phyloP scores from a whole-genome alignment of 2,113 vertebrate species.

The Procapra przewalskii region DNA sequence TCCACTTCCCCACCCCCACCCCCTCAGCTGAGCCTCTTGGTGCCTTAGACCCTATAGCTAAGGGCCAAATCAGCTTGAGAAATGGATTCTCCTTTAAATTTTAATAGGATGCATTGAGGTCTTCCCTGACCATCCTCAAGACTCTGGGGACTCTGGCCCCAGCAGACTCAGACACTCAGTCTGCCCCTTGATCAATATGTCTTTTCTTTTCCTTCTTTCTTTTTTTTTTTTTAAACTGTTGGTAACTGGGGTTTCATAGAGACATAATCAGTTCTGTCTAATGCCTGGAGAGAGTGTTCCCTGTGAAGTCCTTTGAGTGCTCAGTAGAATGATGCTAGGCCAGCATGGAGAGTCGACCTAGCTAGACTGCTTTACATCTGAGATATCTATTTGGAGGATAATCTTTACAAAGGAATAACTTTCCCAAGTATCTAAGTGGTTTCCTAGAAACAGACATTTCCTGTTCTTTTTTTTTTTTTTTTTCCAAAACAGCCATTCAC shows the following conservation, averaged over 20 bases:
- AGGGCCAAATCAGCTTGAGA: not conserved
- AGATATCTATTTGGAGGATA: not conserved
- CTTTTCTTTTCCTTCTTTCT: not conserved
- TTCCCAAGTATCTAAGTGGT: not conserved
- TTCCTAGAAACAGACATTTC: conserved; percentile 23
- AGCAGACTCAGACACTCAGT: not conserved
- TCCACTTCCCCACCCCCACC: too few species aligned
- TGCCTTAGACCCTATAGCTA: not conserved
- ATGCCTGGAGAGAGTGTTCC: not conserved
- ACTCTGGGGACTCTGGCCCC: not conserved
- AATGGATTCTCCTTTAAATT: conserved; percentile 30
- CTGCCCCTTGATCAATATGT: not conserved
- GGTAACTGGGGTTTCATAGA: not conserved
- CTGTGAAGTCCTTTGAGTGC: not conserved
- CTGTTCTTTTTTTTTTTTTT: not conserved
- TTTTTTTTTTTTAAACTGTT: not conserved
- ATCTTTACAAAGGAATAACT: not conserved
- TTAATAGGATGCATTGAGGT: conserved; percentile 11
- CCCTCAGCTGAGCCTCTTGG: not conserved
- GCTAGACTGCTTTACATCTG: not conserved
- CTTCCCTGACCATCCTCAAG: not conserved
- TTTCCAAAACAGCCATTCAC: not conserved
- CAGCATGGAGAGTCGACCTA: not conserved
- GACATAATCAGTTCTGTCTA: not conserved
- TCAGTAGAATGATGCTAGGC: not conserved